Conservation (phyloP, 2,113 vertebrate genomes). For the Redunca redunca region DNA sequence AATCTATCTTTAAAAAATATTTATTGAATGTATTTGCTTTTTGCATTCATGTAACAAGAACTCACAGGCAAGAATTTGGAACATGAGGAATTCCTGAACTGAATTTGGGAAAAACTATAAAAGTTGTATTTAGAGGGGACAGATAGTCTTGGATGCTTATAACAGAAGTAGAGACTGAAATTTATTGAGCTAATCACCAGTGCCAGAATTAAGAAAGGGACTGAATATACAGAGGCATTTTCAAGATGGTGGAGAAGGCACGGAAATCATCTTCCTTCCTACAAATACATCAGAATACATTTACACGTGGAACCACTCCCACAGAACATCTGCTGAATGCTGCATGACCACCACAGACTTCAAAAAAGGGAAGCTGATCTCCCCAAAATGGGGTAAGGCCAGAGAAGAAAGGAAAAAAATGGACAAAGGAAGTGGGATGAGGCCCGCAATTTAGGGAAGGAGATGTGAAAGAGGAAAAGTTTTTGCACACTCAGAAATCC, state of each 20-base stretch:
- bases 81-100: background rate
- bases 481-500: background rate
- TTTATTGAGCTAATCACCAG: background rate
- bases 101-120: background rate
- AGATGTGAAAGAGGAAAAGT: background rate
- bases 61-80: background rate
- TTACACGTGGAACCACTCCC: background rate
- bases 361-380: background rate
- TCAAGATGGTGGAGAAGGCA: background rate
- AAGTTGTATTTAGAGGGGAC: background rate
- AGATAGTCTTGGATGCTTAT: background rate
- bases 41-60: background rate
- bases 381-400: background rate
- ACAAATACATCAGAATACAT: background rate
- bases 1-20: background rate
- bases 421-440: background rate
- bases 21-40: background rate
- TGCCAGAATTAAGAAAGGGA: background rate
- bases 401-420: background rate
- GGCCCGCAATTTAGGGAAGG: background rate
- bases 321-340: background rate
- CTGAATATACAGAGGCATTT: background rate
- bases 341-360: background rate
- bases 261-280: background rate
- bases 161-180: background rate